Conservation (phyloP, 2,888 invertebrate species). For the Rotaria macrura region DNA sequence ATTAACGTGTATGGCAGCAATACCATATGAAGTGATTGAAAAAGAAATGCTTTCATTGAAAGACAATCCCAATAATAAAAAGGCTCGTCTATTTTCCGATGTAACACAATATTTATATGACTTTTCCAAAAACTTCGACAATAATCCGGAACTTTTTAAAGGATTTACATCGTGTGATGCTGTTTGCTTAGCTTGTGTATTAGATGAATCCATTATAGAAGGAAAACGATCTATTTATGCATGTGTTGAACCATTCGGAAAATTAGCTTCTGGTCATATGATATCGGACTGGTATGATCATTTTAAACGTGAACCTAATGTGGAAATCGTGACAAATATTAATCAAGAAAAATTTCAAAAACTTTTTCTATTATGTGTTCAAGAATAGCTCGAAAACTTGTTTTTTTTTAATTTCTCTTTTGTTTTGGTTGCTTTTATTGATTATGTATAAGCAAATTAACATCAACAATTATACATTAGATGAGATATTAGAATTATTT, state of each 20-base stretch:
- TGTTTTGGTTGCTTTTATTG: no score
- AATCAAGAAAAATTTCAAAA: not conserved
- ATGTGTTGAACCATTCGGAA: not conserved
- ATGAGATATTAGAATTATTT: not conserved
- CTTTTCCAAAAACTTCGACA: not conserved
- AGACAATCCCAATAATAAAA: not conserved
- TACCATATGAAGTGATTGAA: not conserved
- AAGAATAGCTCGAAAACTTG: not conserved
- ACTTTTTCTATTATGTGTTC: not conserved
- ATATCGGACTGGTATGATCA: not conserved
- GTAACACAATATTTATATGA: not conserved
- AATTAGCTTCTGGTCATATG: not conserved
- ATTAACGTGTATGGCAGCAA: not conserved
- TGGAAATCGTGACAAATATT: not conserved
- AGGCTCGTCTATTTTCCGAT: not conserved
- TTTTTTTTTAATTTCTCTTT: no score
- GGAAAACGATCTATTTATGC: not conserved
- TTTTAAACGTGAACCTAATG: not conserved
- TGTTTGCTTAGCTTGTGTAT: not conserved
- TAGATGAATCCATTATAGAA: not conserved
- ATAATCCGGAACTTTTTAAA: not conserved
- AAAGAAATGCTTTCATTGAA: not conserved
- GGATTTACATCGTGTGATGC: not conserved
- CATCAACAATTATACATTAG: no score
- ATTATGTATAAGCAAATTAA: not conserved